Evolutionary conservation across 2,113 vertebrate genomes (phyloP), one percentile per base, ranked within the genome.

Genomic region (Dolichallabes microphthalmus): DNA sequence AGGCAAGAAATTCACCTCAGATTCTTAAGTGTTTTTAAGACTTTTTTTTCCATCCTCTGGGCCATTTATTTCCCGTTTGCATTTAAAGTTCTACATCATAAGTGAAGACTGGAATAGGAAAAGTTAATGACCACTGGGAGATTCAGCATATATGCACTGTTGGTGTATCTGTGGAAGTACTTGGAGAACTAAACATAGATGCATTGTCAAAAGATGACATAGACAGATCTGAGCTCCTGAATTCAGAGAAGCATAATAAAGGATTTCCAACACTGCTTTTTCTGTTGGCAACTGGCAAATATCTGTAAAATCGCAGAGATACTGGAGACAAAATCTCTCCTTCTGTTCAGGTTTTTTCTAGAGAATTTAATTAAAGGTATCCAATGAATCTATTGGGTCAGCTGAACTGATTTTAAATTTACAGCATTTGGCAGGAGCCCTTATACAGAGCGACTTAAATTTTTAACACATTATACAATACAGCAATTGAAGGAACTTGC

Each of bases 21-120:
- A 8, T 11, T 12, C 30, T 77, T 27, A 1, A 55, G 50, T 22
- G 4, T 55, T 77, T 55, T 77, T 57, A 10, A 27, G 61, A 83
- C 83, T 77, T 79, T 79, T 83, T n/a, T 39, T 63, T 87, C 84
- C n/a, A 68, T 85, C 84, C 82, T 64, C 86, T 84, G 20, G 77
- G 57, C 73, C 50, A 20, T 58, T 82, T 63, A 78, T 85, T 88
- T 19, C 61, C 83, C 32, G 53, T 80, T 77, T 58, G 35, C 25
- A 82, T 50, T 8, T 60, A 10, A 71, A 87, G 52, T 75, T 85
- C 86, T 12, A 85, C 78, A 85, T 87, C 83, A 82, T 85, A 82
- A 1, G 35, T 10, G 32, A 83, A 86, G n/a, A 35, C 30, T 7
- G 81, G 81, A 11, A 88, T 86, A 35, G 66, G 71, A 64, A 88